Conservation (phyloP, 2,113 vertebrate genomes). For the Scartelaos histophorus region DNA sequence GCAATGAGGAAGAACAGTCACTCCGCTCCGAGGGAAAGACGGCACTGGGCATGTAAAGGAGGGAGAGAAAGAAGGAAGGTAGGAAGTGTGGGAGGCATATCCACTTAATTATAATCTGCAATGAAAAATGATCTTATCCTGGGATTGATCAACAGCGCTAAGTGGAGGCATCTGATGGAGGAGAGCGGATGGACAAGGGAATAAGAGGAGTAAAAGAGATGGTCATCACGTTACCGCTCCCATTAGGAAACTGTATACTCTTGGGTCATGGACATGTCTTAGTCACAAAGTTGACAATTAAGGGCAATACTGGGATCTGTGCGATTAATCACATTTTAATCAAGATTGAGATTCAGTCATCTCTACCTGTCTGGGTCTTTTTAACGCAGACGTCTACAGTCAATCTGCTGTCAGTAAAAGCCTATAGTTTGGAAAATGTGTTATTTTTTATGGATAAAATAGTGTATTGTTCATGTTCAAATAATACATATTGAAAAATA, state of each 20-base stretch:
- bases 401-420: too few species aligned
- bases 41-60: conserved; percentile 24
- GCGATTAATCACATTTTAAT: too few species aligned
- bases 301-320: not conserved
- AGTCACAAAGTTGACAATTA: not conserved
- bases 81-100: conserved; percentile 15
- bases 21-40: conserved; percentile 23
- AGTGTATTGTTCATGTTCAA: too few species aligned
- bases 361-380: too few species aligned
- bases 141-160: conserved; percentile 43
- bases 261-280: not conserved
- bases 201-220: not conserved
- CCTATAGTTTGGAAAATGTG: too few species aligned
- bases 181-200: conserved; percentile 22
- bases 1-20: conserved; percentile 69
- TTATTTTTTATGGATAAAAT: too few species aligned
- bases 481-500: too few species aligned
- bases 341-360: too few species aligned
- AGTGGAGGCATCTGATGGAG: conserved; percentile 37
- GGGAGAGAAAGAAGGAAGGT: conserved; percentile 11
- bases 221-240: not conserved
- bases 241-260: not conserved
- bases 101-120: conserved; percentile 48
- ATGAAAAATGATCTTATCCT: conserved; percentile 54
- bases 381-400: too few species aligned